Percentiles rank a stretch among this genome's conserved stretches.
Evolutionary conservation across 2,797 vertebrate species (phyloP).

Genomic region (Neoniphon sammara): DNA sequence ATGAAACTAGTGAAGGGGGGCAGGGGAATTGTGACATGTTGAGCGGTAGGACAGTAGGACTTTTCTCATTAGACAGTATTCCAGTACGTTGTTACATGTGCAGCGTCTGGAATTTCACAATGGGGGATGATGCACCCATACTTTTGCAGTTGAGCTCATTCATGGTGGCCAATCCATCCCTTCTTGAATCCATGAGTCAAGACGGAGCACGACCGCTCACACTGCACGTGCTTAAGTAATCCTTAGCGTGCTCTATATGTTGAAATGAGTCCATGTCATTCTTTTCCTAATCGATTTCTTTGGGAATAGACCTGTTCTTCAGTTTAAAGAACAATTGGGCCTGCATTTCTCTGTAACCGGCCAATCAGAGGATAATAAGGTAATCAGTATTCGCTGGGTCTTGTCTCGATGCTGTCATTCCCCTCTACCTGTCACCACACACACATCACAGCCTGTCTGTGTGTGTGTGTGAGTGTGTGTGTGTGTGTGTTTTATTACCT

Average conservation of each 20-base stretch:
- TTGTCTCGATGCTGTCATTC: slow-evolving; percentile 22
- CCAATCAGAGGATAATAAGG: slow-evolving; percentile 22
- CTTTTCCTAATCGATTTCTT: background rate
- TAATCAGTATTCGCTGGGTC: slow-evolving; percentile 33
- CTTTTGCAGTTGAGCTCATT: background rate
- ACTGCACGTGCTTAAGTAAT: background rate
- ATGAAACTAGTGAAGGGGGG: slow-evolving; percentile 63
- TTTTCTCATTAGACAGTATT: slow-evolving; percentile 61
- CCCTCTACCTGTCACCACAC: background rate
- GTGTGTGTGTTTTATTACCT: slow-evolving; percentile 15
- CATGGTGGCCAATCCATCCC: background rate
- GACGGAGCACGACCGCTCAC: background rate
- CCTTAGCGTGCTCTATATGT: background rate
- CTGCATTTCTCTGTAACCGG: background rate
- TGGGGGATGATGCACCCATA: background rate
- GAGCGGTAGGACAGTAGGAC: slow-evolving; percentile 54
- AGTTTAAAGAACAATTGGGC: background rate
- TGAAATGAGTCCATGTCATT: background rate
- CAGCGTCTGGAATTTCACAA: slow-evolving; percentile 14
- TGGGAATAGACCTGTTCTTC: slow-evolving; percentile 5
- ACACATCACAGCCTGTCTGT: slow-evolving; percentile 7
- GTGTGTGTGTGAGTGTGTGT: background rate
- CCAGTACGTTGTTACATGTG: slow-evolving; percentile 14
- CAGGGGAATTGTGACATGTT: slow-evolving; percentile 65
- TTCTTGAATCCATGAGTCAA: background rate